Evolutionary conservation across 2,113 vertebrate species (phyloP), one percentile per base, ranked within the genome.

Genomic region (Psettodes erumei): DNA sequence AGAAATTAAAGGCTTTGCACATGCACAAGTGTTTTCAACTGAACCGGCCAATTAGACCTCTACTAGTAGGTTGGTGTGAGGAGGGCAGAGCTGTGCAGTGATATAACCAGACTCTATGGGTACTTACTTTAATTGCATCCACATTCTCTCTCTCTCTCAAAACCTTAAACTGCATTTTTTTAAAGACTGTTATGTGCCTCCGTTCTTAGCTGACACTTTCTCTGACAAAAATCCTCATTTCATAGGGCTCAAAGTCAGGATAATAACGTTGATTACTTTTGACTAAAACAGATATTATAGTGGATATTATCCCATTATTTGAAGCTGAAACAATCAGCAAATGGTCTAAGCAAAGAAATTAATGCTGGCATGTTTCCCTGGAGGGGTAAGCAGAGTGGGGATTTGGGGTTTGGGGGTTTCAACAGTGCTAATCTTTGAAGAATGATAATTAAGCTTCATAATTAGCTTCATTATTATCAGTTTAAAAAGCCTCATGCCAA

Each of bases 391-490:
- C 43, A 19, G 51, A 50, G 35, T 54, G 35, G 42, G 33, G 60
- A 70, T 61, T 66, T 54, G 23, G 21, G 45, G 33, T 53, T 47
- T 7, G 45, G 11, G n/a, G 19, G 67, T 81, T 72, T 79, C 23
- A 68, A 40, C 47, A 0, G 0, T 19, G 0, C 0, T 72, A 28
- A 45, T 77, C 69, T 64, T 67, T 77, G 35, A 78, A 76, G 35
- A 74, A 71, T 43, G 27, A 67, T 62, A 60, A 35, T 71, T 43
- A 32, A 61, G 18, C 56, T 61, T 73, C 27, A 70, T 63, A 19
- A 67, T 74, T 74, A 47, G 42, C 73, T 27, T 71, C 23, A 81
- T 71, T 61, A 76, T 55, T 60, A 53, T 58, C 42, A 72, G 27
- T n/a, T n/a, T n/a, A 63, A 43, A 56, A 23, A 33, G 32, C 32